These are phyloP conservation scores for Scophthalmus maximus DNA, from an alignment of 2,113 vertebrate genomes.

Conservation along the genomic window DNA sequence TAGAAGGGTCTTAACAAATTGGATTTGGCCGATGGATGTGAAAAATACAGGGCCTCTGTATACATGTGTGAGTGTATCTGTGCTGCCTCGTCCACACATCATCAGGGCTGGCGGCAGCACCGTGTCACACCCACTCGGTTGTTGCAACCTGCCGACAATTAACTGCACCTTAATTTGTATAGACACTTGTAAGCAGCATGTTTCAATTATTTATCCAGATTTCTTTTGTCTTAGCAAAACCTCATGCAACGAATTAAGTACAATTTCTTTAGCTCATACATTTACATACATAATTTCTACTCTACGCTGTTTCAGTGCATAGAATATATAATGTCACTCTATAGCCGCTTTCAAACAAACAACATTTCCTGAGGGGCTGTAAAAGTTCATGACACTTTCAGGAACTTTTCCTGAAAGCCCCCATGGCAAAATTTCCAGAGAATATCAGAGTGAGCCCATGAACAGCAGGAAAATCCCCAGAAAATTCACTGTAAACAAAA, in stretches of 20 bases:
- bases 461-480: no score
- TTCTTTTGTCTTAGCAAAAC: not conserved
- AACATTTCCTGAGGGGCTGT: no score
- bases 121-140: conserved; percentile 60
- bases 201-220: conserved; percentile 17
- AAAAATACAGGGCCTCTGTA: conserved; percentile 81
- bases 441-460: no score
- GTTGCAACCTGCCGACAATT: conserved; percentile 32
- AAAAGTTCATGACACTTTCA: no score
- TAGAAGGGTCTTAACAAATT: conserved; percentile 87
- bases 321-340: no score
- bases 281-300: not conserved
- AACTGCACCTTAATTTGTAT: conserved; percentile 32
- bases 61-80: conserved; percentile 74
- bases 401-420: no score
- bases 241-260: not conserved
- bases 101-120: conserved; percentile 67
- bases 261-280: not conserved
- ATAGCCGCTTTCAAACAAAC: no score
- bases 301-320: not conserved
- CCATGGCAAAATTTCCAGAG: no score
- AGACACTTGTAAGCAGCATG: conserved; percentile 1
- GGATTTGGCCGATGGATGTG: conserved; percentile 85
- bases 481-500: no score
- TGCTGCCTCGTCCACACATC: conserved; percentile 77